A percentile compares a stretch with the other conserved stretches of the same genome.
Conservation (phyloP, 2,113 vertebrate genomes). For the Acinonyx jubatus region DNA sequence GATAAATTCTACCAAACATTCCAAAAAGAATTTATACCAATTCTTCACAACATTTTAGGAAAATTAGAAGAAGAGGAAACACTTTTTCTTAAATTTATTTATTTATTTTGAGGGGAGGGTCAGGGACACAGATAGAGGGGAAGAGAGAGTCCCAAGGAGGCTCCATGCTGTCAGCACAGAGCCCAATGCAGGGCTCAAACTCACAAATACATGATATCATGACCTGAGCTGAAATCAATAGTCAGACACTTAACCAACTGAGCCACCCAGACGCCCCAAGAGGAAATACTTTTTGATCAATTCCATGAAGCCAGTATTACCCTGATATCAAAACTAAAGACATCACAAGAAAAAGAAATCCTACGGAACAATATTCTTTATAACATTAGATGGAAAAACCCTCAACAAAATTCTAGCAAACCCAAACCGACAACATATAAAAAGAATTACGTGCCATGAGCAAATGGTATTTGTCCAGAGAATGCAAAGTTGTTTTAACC, state of each 20-base stretch:
- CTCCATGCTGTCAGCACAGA: no score
- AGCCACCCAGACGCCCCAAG: neutral
- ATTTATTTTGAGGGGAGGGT: no score
- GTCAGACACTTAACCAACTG: no score
- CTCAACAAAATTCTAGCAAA: conserved; percentile 32
- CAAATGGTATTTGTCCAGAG: neutral
- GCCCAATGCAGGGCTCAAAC: no score
- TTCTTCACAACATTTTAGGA: neutral
- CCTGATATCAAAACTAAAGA: neutral
- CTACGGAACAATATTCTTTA: neutral
- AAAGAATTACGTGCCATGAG: neutral
- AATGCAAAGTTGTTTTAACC: neutral
- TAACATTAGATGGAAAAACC: neutral
- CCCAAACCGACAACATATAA: neutral
- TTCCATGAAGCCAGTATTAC: neutral
- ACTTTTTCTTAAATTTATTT: neutral
- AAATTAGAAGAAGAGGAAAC: conserved; percentile 18
- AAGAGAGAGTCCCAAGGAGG: no score
- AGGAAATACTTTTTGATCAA: neutral
- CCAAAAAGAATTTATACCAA: neutral
- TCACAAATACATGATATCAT: no score
- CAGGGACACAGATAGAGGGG: no score
- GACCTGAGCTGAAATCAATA: no score
- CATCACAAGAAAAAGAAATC: neutral
- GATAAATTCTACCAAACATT: neutral